Evolutionary conservation across 64 coral and sea anemone genomes (phyloP), one percentile per base, ranked within the genome.

Genomic region (Astreopora myriophthalma): DNA sequence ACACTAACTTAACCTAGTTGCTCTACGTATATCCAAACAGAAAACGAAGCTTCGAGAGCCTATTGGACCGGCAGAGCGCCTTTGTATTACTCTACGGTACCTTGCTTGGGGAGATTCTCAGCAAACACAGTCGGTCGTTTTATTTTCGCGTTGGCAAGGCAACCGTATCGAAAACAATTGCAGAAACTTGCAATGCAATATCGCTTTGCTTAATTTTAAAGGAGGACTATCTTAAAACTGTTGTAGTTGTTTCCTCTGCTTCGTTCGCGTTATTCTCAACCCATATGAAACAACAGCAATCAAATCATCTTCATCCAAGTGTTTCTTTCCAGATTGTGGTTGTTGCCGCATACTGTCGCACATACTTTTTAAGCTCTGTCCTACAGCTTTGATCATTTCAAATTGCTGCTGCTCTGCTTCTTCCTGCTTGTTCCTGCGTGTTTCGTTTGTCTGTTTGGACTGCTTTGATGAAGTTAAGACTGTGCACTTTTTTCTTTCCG

Each of bases 71-170:
- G 66, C 66, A 69, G 66, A 69, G 66, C 42, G 66, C 66, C 30
- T 24, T 26, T 69, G 66, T 69, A 26, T 69, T 26, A 24, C n/a
- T 32, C 30, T 24, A 69, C n/a, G 79, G 13, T 60, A 28, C 44
- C 57, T 84, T 55, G 79, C 79, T 16, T 51, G 42, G 55, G 79
- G 79, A 26, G 79, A 84, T 26, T 84, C 79, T 52, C 79, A 84
- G 32, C 79, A 84, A 34, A 58, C 48, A 19, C 79, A 61, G 12
- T 84, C 79, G 19, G n/a, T n/a, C n/a, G n/a, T 84, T 84, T 63
- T 2, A 52, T 46, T 84, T 84, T 84, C 79, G 42, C 19, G 32
- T 84, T 84, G 79, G 79, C 33, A 52, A 60, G 51, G 42, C 79
- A 44, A 84, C 79, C 31, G 39, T 84, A 16, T 84, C 79, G 8